These are phyloP conservation scores for Metridium senile DNA, from an alignment of 92 coral and sea anemone genomes.

Conservation along the genomic window DNA sequence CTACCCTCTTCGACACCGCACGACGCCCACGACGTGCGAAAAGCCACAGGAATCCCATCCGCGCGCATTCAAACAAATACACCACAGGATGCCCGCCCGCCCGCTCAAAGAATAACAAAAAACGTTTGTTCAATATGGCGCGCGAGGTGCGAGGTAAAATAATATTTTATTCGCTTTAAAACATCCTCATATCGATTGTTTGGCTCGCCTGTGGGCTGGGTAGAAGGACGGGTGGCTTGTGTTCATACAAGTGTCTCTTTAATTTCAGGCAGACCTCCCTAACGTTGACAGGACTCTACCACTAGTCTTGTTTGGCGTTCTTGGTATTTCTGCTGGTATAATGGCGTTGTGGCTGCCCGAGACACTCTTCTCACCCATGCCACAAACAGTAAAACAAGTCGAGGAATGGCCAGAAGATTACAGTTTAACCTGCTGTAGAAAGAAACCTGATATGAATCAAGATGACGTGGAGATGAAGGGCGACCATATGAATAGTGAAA, in stretches of 20 bases:
- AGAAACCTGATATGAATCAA: background rate
- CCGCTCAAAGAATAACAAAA: no score
- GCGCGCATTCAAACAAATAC: no score
- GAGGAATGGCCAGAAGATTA: constrained; percentile 84
- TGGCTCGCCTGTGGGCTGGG: no score
- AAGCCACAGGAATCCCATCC: no score
- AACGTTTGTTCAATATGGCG: no score
- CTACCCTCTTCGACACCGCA: no score
- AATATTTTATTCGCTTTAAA: no score
- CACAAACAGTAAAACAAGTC: constrained; percentile 80
- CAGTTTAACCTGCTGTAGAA: constrained; percentile 41
- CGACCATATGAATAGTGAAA: background rate
- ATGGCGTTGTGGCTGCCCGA: constrained; percentile 80
- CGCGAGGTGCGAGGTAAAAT: no score
- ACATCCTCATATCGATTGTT: no score
- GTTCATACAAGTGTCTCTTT: background rate
- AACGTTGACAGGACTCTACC: constrained; percentile 48
- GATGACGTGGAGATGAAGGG: constrained; percentile 11
- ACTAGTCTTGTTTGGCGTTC: constrained; percentile 68
- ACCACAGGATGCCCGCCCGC: no score
- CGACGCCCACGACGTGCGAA: no score
- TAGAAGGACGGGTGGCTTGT: no score
- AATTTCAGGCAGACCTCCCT: constrained; percentile 57
- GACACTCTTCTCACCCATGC: constrained; percentile 80
- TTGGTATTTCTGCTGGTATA: constrained; percentile 74